Evolutionary conservation across 1,140 invertebrate genomes (phyloP).

Genomic region (Agrilus planipennis): DNA sequence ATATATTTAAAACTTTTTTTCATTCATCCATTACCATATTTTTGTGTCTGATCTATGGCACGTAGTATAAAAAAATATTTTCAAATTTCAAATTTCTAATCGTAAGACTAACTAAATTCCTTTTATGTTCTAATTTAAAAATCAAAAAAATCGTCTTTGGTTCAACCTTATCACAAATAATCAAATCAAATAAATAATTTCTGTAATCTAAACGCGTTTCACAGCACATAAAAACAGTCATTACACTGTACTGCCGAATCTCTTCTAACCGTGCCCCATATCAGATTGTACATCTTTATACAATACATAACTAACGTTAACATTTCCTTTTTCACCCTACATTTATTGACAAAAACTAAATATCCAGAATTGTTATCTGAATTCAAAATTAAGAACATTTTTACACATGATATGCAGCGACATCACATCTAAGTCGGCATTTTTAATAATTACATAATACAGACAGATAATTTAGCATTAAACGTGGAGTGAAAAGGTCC

Average conservation of each 20-base stretch:
- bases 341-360: no score
- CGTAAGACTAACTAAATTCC: constrained; percentile 2
- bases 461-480: no score
- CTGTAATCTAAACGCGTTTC: constrained; percentile 28
- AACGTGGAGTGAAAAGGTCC: no score
- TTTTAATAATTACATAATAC: no score
- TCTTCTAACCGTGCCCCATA: constrained; percentile 22
- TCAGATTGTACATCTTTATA: no score
- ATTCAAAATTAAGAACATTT: no score
- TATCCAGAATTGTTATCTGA: no score
- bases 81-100: constrained; percentile 14
- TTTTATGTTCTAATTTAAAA: constrained; percentile 8
- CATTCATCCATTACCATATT: constrained; percentile 11
- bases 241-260: constrained; percentile 21
- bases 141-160: constrained; percentile 29
- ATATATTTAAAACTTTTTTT: no score
- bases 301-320: no score
- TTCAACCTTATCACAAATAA: constrained; percentile 19
- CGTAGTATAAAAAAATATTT: constrained; percentile 25
- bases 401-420: no score
- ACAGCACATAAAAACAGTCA: constrained; percentile 34
- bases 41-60: constrained; percentile 23
- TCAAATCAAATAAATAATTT: constrained; percentile 23
- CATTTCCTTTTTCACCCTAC: no score
- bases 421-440: no score